Base-by-base conservation (phyloP, 1,140 invertebrate species). In the Habropoda laboriosa region DNA sequence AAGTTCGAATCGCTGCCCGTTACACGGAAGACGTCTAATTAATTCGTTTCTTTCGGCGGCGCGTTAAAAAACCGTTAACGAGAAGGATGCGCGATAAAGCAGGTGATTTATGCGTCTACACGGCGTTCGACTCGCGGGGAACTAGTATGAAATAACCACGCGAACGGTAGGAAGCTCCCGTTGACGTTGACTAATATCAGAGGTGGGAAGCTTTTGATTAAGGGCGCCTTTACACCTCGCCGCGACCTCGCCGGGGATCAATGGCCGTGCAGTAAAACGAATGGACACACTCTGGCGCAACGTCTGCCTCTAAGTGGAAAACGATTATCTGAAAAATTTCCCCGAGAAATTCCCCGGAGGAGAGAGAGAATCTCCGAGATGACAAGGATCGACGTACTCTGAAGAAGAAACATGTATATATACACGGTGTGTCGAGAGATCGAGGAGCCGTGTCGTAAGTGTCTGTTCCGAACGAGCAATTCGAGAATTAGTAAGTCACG, bases 171-270 rank as follows among this genome's bases (percentile, higher is more conserved):
- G 75, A 78, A 66, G 75, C 58, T n/a, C 42, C n/a, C 35, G 21
- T 40, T 51, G 75, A 81, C 80, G 51, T 79, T 79, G 80, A 81
- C 66, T 79, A 79, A 81, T 81, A 72, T 72, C 75, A 18, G 53
- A 35, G 35, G 30, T 55, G 47, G 79, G 63, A 80, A 66, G 64
- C 73, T 61, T 77, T 78, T 78, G 79, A 79, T 81, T 81, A 81
- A 79, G 30, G 60, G 75, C 47, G 55, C 38, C 66, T 82, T 82
- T 68, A 61, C 79, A 76, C 53, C 47, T 75, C 21, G 38, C 71
- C n/a, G 40, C 64, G 64, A 76, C 71, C 77, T 38, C 53, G 21
- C 27, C 6, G 12, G 16, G 51, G 75, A 73, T 82, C 57, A 55
- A 68, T 47, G 47, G 40, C 73, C 55, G 42, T 24, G 10, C 40